Evolutionary conservation across 2,888 invertebrate genomes (phyloP).

Genomic region (Crematogaster levior): DNA sequence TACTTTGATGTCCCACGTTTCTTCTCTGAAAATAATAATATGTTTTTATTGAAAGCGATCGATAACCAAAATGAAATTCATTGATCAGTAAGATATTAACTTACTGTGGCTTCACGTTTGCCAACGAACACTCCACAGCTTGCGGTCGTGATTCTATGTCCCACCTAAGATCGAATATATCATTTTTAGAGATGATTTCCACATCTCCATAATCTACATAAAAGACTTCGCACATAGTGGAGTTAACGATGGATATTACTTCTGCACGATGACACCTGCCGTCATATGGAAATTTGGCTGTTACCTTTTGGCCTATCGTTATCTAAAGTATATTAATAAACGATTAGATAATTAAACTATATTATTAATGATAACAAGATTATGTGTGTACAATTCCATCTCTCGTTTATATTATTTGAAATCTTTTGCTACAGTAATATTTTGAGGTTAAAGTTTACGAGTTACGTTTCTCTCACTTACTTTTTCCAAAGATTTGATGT

Average conservation of each 20-base stretch:
- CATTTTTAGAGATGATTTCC: conserved; percentile 89
- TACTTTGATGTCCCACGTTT: conserved; percentile 80
- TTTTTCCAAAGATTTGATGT: conserved; percentile 86
- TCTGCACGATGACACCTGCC: conserved; percentile 93
- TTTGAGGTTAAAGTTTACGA: background rate
- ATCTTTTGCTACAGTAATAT: background rate
- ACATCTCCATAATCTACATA: conserved; percentile 96
- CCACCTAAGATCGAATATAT: conserved; percentile 91
- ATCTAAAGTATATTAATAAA: conserved; percentile 85
- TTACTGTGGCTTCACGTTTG: conserved; percentile 89
- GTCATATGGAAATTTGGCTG: conserved; percentile 93
- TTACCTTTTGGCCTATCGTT: conserved; percentile 92
- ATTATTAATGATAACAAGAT: background rate
- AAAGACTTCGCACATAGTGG: conserved; percentile 89
- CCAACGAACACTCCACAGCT: conserved; percentile 95
- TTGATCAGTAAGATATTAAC: conserved; percentile 60
- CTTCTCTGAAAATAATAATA: conserved; percentile 67
- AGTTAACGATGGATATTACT: conserved; percentile 88
- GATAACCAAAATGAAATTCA: background rate
- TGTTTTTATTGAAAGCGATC: background rate
- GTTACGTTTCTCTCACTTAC: conserved; percentile 72
- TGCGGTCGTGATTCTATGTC: conserved; percentile 91
- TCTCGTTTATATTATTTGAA: background rate
- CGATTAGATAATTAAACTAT: background rate
- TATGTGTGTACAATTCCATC: background rate